phyloP scores from a whole-genome alignment of 2,113 vertebrate species.

The Ramphastos sulfuratus region DNA sequence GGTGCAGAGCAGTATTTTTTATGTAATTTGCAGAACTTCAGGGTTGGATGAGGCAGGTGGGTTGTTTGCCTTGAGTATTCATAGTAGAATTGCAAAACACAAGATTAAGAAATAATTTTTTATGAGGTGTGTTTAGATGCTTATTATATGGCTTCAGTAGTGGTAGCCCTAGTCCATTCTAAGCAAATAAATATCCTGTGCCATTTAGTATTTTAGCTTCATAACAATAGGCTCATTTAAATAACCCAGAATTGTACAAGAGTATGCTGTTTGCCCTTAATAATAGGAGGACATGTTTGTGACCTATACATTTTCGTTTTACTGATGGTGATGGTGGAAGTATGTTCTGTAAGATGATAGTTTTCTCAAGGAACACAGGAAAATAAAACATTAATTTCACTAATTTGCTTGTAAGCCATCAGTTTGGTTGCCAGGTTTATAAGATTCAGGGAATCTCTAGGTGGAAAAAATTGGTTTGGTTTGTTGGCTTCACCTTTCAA shows the following conservation, averaged over 20 bases:
- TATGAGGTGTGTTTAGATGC: neutral
- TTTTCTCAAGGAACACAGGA: neutral
- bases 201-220: neutral
- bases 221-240: neutral
- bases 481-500: neutral
- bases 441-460: neutral
- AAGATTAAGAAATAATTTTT: neutral
- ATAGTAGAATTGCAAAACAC: neutral
- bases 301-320: conserved; percentile 14
- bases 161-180: neutral
- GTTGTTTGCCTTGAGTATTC: neutral
- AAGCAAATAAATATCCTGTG: neutral
- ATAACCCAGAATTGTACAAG: neutral
- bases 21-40: neutral
- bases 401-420: neutral
- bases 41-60: neutral
- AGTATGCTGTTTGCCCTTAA: neutral
- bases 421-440: neutral
- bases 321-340: neutral
- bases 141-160: neutral
- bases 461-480: neutral
- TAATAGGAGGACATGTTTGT: conserved; percentile 14
- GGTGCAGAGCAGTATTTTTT: neutral
- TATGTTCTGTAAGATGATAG: neutral
- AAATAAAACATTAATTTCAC: conserved; percentile 2